These are phyloP conservation scores for Lordiphosa fenestrarum DNA, from an alignment of 2,888 invertebrate genomes.

Conservation along the genomic window DNA sequence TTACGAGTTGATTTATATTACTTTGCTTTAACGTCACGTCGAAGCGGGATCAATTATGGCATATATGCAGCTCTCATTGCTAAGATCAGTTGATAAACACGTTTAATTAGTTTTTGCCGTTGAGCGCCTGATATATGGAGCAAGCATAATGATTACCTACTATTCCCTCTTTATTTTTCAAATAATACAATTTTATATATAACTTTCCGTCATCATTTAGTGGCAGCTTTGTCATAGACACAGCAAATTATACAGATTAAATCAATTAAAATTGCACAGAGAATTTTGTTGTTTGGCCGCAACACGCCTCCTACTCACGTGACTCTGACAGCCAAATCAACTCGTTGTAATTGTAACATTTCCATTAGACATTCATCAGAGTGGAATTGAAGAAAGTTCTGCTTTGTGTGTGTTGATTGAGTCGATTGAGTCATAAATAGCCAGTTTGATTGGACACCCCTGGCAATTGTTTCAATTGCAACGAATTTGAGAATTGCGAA, in stretches of 20 bases:
- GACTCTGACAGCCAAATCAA: constrained; percentile 5
- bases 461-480: constrained; percentile 9
- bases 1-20: no score
- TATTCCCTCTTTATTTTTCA: not conserved
- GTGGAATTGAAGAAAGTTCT: not conserved
- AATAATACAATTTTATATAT: not conserved
- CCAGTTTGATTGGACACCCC: constrained; percentile 4
- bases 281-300: constrained; percentile 6
- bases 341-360: not conserved
- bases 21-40: no score
- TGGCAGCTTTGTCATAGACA: constrained; percentile 16
- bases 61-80: no score
- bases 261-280: constrained; percentile 26
- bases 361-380: constrained; percentile 7
- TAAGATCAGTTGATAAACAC: no score
- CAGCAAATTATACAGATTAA: constrained; percentile 26
- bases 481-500: not conserved
- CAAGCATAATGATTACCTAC: no score
- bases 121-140: no score
- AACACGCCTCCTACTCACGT: constrained; percentile 22
- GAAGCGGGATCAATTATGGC: no score
- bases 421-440: constrained; percentile 8
- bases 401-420: constrained; percentile 4
- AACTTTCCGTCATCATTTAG: constrained; percentile 5
- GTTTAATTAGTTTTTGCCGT: not conserved